Conservation (phyloP, 1,140 invertebrate genomes). For the Zaprionus davidi region DNA sequence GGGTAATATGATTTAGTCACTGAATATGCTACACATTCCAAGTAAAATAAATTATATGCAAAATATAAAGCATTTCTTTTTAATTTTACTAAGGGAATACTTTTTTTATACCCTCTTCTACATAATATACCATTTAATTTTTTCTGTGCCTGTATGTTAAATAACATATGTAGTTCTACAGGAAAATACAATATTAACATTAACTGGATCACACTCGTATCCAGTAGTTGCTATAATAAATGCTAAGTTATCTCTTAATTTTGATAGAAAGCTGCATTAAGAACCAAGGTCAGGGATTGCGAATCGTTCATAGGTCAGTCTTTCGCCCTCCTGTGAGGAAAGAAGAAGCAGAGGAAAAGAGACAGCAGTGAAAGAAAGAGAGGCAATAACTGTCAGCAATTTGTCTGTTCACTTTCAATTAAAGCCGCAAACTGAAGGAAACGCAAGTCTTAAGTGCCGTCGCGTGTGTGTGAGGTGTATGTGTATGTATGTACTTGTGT, state of each 20-base stretch:
- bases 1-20: too few species aligned
- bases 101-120: too few species aligned
- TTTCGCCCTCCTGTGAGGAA: not conserved
- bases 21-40: too few species aligned
- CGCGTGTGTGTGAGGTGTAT: not conserved
- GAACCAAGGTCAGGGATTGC: not conserved
- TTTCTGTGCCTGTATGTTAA: too few species aligned
- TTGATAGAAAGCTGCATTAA: not conserved
- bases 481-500: not conserved
- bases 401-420: conserved; percentile 49
- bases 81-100: too few species aligned
- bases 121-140: too few species aligned
- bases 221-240: not conserved
- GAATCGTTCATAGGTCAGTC: not conserved
- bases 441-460: conserved; percentile 29
- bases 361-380: not conserved
- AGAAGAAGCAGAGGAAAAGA: not conserved
- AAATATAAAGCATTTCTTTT: too few species aligned
- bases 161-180: too few species aligned
- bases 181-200: too few species aligned
- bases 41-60: too few species aligned
- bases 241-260: not conserved
- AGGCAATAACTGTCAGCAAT: conserved; percentile 24
- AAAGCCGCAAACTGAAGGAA: conserved; percentile 18
- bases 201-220: too few species aligned